A percentile compares a stretch with the other conserved stretches of the same genome.
phyloP scores from a whole-genome alignment of 1,140 invertebrate species.

The Drosophila watanabei region DNA sequence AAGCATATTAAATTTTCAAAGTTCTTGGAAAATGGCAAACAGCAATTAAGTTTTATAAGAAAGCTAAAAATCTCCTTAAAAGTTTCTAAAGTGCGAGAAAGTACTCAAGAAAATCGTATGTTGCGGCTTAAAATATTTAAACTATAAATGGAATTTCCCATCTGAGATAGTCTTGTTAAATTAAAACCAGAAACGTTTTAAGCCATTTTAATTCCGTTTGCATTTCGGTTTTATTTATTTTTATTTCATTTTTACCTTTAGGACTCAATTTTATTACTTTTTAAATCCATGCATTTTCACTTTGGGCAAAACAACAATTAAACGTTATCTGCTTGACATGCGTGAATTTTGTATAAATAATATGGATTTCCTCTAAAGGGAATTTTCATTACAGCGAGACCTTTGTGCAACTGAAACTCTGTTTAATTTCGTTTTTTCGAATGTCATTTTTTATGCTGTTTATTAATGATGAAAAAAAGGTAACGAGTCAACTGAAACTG shows the following conservation, averaged over 20 bases:
- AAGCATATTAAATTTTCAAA: neutral
- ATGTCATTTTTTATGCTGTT: neutral
- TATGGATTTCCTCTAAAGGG: neutral
- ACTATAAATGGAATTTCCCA: neutral
- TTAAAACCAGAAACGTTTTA: neutral
- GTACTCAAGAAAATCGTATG: neutral
- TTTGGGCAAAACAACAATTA: constrained; percentile 9
- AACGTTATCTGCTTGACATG: constrained; percentile 11
- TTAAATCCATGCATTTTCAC: constrained; percentile 12
- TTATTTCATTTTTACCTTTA: constrained; percentile 13
- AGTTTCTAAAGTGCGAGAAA: neutral
- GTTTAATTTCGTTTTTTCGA: neutral
- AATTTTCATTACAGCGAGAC: neutral
- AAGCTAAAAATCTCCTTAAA: neutral
- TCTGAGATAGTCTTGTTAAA: too few relatives aligned
- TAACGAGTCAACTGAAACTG: neutral
- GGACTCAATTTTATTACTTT: constrained; percentile 2
- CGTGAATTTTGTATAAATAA: neutral
- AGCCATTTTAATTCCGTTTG: neutral
- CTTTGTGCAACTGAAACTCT: constrained; percentile 9
- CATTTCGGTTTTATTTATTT: constrained; percentile 7
- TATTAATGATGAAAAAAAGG: neutral
- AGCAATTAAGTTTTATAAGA: neutral
- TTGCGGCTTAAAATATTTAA: neutral
- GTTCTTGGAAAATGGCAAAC: too few relatives aligned